phyloP scores from a whole-genome alignment of 2,113 vertebrate species.

The Corythornis madagascariensis region DNA sequence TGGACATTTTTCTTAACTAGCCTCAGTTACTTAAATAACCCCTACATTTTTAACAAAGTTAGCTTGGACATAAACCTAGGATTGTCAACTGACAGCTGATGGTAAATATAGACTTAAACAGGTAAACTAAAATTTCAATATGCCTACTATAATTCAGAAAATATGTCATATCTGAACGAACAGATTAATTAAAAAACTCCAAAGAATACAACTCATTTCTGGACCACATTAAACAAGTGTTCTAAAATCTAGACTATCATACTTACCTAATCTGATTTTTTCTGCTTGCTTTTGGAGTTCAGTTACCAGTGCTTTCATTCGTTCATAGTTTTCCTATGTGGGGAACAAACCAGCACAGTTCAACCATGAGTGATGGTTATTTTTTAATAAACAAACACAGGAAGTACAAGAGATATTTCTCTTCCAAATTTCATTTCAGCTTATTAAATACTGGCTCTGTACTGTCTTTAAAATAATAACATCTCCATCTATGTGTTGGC shows the following conservation, averaged over 20 bases:
- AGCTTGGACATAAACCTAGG: background rate
- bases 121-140: background rate
- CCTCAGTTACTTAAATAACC: background rate
- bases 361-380: background rate
- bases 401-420: background rate
- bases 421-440: background rate
- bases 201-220: background rate
- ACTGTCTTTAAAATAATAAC: background rate
- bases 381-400: background rate
- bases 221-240: background rate
- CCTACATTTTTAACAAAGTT: background rate
- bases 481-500: background rate
- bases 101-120: background rate
- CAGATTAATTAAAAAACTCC: background rate
- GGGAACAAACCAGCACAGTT: background rate
- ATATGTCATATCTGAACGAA: background rate
- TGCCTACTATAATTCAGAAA: background rate
- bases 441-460: background rate
- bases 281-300: constrained; percentile 84
- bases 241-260: background rate
- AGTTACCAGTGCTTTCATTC: constrained; percentile 88
- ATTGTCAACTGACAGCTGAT: background rate
- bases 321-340: constrained; percentile 92
- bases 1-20: background rate
- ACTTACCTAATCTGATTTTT: constrained; percentile 87